Evolutionary conservation across 2,113 vertebrate species (phyloP), one percentile per base, ranked within the genome.

Genomic region (Fukomys damarensis): DNA sequence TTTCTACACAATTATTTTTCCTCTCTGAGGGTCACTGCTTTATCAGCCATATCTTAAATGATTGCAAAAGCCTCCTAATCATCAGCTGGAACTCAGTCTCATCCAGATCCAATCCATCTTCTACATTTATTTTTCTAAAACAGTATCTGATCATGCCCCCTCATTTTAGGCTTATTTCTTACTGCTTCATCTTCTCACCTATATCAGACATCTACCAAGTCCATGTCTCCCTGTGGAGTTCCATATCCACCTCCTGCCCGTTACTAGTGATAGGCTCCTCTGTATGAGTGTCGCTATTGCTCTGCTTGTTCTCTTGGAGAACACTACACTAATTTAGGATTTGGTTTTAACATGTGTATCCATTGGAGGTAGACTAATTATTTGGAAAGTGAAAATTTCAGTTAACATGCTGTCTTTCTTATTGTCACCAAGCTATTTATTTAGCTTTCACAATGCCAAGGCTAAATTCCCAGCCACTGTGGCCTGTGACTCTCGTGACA

Each of bases 1-100:
- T 93, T 93, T 91, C 28, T 24, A 86, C 24, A 86, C 59, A 61
- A 92, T 96, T 94, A 79, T 91, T 72, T 93, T 92, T 76, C 66
- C 20, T 88, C 70, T 85, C 5, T 0, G 38, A n/a, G 86, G 89
- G 79, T 87, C 66, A 77, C 32, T 46, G 66, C 26, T 93, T 80
- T 86, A 92, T 91, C 79, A 82, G 35, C 65, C 1, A 1, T 61
- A 79, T 91, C 66, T 72, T 63, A 19, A 56, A 89, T 76, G 83
- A 83, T 85, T 96, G 82, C n/a, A 70, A 46, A 96, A 66, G 14
- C 38, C 46, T 46, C 68, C 35, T 54, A 61, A 68, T 93, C 66
- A 90, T 93, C 13, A 91, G 19, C 46, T 16, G 52, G 56, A 30
- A 56, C 38, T 46, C 20, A 54, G 59, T 54, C 41, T 72, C 89